Evolutionary conservation across 2,888 invertebrate genomes (phyloP), one percentile per base, ranked within the genome.

Genomic region (Anoplius nigerrimus): DNA sequence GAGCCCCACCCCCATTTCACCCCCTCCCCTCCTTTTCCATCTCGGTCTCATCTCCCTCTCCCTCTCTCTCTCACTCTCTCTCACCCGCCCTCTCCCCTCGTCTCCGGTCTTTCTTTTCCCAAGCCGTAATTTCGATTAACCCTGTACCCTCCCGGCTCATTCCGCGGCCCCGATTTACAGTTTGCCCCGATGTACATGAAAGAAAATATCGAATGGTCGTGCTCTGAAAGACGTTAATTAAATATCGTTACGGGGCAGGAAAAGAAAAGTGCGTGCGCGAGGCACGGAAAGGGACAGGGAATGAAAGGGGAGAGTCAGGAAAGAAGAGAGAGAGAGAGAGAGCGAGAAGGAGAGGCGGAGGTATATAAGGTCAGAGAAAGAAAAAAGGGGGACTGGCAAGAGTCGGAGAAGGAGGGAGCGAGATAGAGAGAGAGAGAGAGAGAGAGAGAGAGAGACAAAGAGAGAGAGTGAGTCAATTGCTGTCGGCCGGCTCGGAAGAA

Each of bases 381-480:
- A 8, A 22, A 21, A 18, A 21, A 16, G 13, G 22, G 24, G 22
- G 4, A 52, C 18, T 2, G 22, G n/a, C 15, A 51, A 18, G 20
- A 58, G 56, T n/a, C 13, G 56, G 34, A 13, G n/a, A 18, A 42
- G 56, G 42, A 54, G 18, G 6, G 13, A 18, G n/a, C n/a, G n/a
- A n/a, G n/a, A 42, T 8, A 56, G 42, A 34, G 27, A 27, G 27
- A 5, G 27, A 4, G 55, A 55, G 66, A 69, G 69, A 71, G 58
- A 72, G 65, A 43, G 79, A 71, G 79, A 22, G 68, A 67, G 77
- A 70, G 71, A 79, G 77, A 76, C 70, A 79, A 13, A 79, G 76
- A 76, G 71, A 71, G 69, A 71, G 76, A 76, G 76, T 74, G 75
- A 76, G 71, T 77, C 76, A 76, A 79, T 78, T 79, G 78, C 74